phyloP scores from a whole-genome alignment of 2,888 invertebrate species.

The Dasypolia templi region DNA sequence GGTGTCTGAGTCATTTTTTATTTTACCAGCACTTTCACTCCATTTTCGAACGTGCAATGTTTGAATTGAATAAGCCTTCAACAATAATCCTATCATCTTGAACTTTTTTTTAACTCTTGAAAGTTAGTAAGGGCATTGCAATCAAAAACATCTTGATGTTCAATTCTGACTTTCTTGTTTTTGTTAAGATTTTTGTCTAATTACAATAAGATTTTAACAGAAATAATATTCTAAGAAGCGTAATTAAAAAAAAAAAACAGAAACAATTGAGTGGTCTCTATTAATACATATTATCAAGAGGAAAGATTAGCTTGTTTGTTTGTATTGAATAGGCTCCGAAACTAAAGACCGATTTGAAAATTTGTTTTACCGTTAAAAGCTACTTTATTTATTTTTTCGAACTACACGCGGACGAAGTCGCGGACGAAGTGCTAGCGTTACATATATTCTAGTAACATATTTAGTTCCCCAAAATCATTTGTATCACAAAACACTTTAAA shows the following conservation, averaged over 20 bases:
- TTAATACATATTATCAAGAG: no score
- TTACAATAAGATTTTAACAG: background rate
- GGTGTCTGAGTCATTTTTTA: background rate
- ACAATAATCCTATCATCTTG: background rate
- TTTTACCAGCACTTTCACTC: background rate
- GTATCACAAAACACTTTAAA: conserved; percentile 29
- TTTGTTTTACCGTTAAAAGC: no score
- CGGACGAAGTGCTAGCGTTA: no score
- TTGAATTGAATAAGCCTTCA: background rate
- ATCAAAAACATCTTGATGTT: background rate
- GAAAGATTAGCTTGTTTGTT: no score
- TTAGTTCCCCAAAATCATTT: conserved; percentile 12
- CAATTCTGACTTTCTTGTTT: no score
- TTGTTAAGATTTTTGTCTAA: background rate
- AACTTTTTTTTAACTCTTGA: background rate
- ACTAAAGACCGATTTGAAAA: no score
- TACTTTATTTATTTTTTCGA: no score
- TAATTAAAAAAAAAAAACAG: no score
- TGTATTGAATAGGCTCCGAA: no score
- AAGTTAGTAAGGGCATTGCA: background rate
- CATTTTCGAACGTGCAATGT: background rate
- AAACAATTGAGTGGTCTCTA: background rate
- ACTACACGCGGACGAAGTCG: no score
- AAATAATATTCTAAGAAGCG: background rate
- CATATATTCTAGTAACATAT: background rate